Evolutionary conservation across 2,888 invertebrate species (phyloP).

Genomic region (Synergus gifuensis): DNA sequence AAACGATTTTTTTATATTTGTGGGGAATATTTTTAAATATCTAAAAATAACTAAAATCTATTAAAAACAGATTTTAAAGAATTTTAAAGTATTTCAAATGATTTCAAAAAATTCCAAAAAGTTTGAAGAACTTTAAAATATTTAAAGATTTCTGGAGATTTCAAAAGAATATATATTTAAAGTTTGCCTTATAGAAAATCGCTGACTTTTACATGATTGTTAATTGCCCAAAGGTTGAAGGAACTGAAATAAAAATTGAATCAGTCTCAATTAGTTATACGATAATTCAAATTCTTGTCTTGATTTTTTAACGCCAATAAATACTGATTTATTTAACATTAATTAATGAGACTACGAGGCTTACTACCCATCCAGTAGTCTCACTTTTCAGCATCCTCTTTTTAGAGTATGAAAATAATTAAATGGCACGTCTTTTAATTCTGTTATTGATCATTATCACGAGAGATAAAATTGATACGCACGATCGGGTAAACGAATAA

Average conservation of each 20-base stretch:
- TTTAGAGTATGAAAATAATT: conserved; percentile 18
- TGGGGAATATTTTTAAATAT: no score
- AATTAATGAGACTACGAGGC: background rate
- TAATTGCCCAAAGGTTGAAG: background rate
- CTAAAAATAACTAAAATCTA: no score
- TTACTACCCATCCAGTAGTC: background rate
- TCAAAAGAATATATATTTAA: no score
- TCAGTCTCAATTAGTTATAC: background rate
- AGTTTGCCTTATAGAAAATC: no score
- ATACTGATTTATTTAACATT: conserved; percentile 7
- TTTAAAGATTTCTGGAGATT: no score
- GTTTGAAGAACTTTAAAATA: no score
- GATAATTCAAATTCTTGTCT: background rate
- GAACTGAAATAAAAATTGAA: background rate
- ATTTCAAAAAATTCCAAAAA: no score
- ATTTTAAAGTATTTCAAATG: no score
- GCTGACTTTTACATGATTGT: no score
- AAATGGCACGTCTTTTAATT: conserved; percentile 26
- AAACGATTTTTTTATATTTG: no score
- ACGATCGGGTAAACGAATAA: conserved; percentile 33
- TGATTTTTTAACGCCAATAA: background rate
- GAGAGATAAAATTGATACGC: conserved; percentile 41
- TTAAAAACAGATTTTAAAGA: no score
- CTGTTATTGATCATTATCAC: conserved; percentile 29
- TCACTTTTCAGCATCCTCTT: conserved; percentile 9